A percentile compares a stretch with the other conserved stretches of the same genome.
Conservation (phyloP, 2,113 vertebrate species). For the Melanostigma gelatinosum region DNA sequence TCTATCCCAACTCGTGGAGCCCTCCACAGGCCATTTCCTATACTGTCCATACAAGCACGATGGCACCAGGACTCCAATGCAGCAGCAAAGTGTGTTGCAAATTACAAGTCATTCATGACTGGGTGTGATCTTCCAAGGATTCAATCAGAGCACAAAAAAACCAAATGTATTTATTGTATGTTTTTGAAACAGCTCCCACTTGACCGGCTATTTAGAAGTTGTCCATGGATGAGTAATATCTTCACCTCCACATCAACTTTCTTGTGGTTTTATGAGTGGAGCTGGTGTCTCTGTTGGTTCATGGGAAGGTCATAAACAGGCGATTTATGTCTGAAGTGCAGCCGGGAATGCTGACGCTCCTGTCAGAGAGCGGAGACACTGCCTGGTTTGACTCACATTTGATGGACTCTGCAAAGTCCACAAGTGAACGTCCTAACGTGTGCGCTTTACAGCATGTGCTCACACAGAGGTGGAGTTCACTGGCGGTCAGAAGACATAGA, state of each 20-base stretch:
- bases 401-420: conserved; percentile 62
- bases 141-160: conserved; percentile 39
- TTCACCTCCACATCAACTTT: conserved; percentile 58
- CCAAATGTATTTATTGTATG: conserved; percentile 20
- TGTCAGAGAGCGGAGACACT: conserved; percentile 56
- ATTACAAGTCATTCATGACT: conserved; percentile 51
- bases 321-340: conserved; percentile 72
- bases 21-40: conserved; percentile 53
- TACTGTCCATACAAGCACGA: conserved; percentile 39
- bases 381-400: conserved; percentile 53
- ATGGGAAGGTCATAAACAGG: conserved; percentile 71
- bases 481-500: conserved; percentile 21
- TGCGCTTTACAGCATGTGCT: conserved; percentile 43
- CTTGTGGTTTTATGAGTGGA: conserved; percentile 65
- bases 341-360: conserved; percentile 68
- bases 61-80: conserved; percentile 36
- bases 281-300: conserved; percentile 69
- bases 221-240: conserved; percentile 55
- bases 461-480: conserved; percentile 42
- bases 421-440: conserved; percentile 44
- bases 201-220: conserved; percentile 53
- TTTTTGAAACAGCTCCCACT: conserved; percentile 49
- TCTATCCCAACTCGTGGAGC: not conserved
- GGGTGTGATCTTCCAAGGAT: conserved; percentile 34
- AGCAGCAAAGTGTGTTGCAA: conserved; percentile 42